phyloP scores from a whole-genome alignment of 2,888 invertebrate species.

The Sphinx pinastri region DNA sequence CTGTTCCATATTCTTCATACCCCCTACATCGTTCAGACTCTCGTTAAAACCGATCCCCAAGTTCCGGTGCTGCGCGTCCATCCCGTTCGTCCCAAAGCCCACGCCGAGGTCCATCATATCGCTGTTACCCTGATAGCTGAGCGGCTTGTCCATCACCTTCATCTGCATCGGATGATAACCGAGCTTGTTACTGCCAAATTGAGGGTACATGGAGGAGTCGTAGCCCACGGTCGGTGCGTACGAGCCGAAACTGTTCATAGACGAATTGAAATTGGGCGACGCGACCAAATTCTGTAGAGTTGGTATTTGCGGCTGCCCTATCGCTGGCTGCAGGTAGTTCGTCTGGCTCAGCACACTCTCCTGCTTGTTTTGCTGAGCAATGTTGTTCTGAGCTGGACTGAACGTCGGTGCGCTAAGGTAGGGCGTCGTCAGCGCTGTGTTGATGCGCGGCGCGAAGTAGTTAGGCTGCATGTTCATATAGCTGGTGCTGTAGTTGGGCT shows the following conservation, averaged over 20 bases:
- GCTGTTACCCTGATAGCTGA: constrained; percentile 51
- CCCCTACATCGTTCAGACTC: constrained; percentile 45
- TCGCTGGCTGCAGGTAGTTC: constrained; percentile 57
- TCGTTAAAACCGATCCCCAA: constrained; percentile 56
- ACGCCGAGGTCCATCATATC: constrained; percentile 57
- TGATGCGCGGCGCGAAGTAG: constrained; percentile 57
- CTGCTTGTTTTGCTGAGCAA: constrained; percentile 48
- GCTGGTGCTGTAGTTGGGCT: constrained; percentile 53
- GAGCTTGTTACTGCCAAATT: constrained; percentile 62
- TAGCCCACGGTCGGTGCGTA: constrained; percentile 63
- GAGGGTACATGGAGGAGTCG: constrained; percentile 75
- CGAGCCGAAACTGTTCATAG: constrained; percentile 60
- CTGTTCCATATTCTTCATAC: constrained; percentile 55
- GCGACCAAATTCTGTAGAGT: constrained; percentile 63
- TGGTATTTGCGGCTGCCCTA: constrained; percentile 67
- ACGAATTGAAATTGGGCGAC: constrained; percentile 68
- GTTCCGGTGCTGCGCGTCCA: constrained; percentile 60
- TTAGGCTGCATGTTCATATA: constrained; percentile 58
- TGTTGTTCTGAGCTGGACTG: constrained; percentile 47
- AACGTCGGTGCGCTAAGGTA: constrained; percentile 55
- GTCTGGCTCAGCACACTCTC: constrained; percentile 48
- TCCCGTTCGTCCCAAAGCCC: constrained; percentile 52
- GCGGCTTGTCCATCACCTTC: constrained; percentile 57
- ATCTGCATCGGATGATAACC: constrained; percentile 60
- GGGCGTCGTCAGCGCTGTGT: constrained; percentile 52